A percentile compares a stretch with the other conserved stretches of the same genome.
Conservation (phyloP, 2,113 vertebrate genomes). For the Balaenoptera acutorostrata region DNA sequence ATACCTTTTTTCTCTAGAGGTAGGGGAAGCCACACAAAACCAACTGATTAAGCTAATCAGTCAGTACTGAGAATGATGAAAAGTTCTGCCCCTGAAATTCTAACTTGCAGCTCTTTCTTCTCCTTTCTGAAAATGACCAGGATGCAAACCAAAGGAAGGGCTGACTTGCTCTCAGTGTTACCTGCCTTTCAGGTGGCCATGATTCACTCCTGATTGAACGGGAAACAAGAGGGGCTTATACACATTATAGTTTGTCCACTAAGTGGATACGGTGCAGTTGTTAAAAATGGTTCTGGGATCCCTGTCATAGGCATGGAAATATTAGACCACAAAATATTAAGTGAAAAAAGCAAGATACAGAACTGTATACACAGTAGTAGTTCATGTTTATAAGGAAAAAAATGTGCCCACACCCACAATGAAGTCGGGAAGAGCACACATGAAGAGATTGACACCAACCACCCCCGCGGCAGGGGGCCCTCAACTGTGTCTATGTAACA, state of each 20-base stretch:
- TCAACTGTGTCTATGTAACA: background rate
- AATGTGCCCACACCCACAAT: too few species aligned
- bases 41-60: fast-evolving
- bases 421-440: background rate
- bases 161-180: background rate
- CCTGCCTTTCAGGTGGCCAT: background rate
- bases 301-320: background rate
- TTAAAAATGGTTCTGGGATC: background rate
- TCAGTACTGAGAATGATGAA: background rate
- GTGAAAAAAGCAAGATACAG: background rate
- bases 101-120: background rate
- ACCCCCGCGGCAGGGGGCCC: background rate
- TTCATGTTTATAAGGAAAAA: background rate
- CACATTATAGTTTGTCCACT: background rate
- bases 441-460: fast-evolving
- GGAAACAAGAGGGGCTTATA: background rate
- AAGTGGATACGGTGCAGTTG: background rate
- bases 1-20: background rate
- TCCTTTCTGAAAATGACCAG: background rate
- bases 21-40: background rate
- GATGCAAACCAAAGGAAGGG: background rate
- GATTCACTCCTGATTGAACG: background rate
- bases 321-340: background rate
- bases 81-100: background rate
- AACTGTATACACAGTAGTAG: background rate